Conservation (phyloP, 1,140 invertebrate species). For the Pseudomyrmex flavicornis region DNA sequence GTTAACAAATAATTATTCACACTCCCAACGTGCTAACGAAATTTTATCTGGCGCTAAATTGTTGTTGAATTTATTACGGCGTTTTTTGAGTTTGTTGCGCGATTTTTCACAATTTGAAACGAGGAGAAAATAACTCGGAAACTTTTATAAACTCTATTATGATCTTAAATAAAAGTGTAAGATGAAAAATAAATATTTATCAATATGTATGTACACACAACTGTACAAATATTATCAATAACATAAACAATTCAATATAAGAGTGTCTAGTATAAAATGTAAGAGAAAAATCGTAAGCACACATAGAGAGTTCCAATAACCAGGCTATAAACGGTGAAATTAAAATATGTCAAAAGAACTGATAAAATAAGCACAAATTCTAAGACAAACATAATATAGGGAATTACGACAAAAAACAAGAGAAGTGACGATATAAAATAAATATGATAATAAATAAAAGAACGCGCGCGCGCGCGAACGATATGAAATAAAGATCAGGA, state of each 20-base stretch:
- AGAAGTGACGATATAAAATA: too few relatives aligned
- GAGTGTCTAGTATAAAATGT: background rate
- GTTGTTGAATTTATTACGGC: background rate
- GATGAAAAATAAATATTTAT: background rate
- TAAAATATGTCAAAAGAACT: too few relatives aligned
- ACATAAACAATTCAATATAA: background rate
- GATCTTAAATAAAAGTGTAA: background rate
- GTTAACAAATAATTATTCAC: constrained; percentile 50
- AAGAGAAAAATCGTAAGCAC: background rate
- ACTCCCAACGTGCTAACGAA: constrained; percentile 12
- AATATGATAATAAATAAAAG: too few relatives aligned
- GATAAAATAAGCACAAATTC: background rate
- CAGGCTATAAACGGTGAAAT: background rate
- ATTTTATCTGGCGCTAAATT: constrained; percentile 7
- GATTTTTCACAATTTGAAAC: constrained; percentile 46
- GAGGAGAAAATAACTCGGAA: background rate
- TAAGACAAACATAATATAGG: background rate
- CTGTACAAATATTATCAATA: background rate
- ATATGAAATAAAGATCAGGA: too few relatives aligned
- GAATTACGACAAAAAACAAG: too few relatives aligned
- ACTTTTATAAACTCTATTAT: background rate
- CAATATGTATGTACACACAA: background rate
- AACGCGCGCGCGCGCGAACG: too few relatives aligned
- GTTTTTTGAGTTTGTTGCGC: constrained; percentile 23
- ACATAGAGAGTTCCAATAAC: background rate